Percentiles rank a stretch among this genome's conserved stretches.
Conservation (phyloP, 2,888 invertebrate species). For the Drosophila mettleri region DNA sequence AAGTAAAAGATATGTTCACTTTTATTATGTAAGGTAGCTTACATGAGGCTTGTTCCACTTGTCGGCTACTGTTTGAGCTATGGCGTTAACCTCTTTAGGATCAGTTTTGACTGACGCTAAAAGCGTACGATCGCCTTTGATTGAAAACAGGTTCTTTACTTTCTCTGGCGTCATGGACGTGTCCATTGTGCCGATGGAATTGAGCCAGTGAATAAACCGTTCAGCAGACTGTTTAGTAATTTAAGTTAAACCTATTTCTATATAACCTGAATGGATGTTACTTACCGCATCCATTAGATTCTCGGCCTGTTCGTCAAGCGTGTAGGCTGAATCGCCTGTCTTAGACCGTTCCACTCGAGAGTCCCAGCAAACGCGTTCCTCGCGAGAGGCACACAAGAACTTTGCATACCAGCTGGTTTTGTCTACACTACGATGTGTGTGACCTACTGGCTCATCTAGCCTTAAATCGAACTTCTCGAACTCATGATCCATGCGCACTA, state of each 20-base stretch:
- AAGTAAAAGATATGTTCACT: neutral
- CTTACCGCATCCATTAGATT: constrained; percentile 84
- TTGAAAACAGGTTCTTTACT: constrained; percentile 83
- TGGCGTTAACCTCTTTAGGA: constrained; percentile 83
- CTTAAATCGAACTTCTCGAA: constrained; percentile 75
- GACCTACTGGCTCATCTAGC: constrained; percentile 69
- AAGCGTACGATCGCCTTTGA: constrained; percentile 82
- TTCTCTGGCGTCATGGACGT: constrained; percentile 81
- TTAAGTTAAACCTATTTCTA: neutral
- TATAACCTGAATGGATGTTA: neutral
- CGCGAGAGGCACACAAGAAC: constrained; percentile 74
- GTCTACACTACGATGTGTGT: constrained; percentile 55
- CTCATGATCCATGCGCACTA: constrained; percentile 79
- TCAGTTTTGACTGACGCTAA: constrained; percentile 82
- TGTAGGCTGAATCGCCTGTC: constrained; percentile 40
- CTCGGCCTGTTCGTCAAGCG: constrained; percentile 84
- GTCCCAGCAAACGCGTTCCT: constrained; percentile 83
- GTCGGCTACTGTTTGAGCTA: constrained; percentile 83
- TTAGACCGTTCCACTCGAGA: constrained; percentile 79
- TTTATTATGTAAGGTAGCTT: constrained; percentile 2
- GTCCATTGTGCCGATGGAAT: constrained; percentile 79
- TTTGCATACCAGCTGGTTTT: constrained; percentile 80
- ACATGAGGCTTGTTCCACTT: constrained; percentile 83
- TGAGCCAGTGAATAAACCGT: constrained; percentile 83
- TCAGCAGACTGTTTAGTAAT: constrained; percentile 78